Evolutionary conservation across 2,113 vertebrate genomes (phyloP), one percentile per base, ranked within the genome.

Genomic region (Spea bombifrons): DNA sequence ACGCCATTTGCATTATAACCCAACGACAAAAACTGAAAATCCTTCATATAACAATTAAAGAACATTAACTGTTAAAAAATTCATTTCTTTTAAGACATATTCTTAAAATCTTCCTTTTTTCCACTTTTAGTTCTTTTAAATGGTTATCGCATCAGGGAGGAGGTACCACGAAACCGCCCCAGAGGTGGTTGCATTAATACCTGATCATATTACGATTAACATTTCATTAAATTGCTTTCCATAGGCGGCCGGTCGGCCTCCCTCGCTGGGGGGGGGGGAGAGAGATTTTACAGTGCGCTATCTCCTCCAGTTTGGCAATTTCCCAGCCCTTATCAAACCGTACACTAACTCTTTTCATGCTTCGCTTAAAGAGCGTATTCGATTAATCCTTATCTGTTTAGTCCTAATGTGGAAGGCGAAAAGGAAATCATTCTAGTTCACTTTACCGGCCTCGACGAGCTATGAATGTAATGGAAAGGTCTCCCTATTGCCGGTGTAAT

Each of bases 371-470:
- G 50, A 48, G 47, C 8, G 13, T 52, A 71, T 78, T 78, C 68
- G 16, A 78, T 78, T 72, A 78, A 78, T 78, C 2, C 75, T 78
- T 78, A 78, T 78, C 75, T 49, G 30, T 78, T 65, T 61, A 52
- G 47, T 78, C 59, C 49, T 71, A 71, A 47, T 78, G 46, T 59
- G 43, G 61, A 71, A 65, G 48, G 76, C 12, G 71, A 78, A 78
- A 10, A 70, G 76, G 64, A 50, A 76, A 78, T 65, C 47, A 10
- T 65, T 50, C 57, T 43, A 17, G 4, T 52, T 50, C 76, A 50
- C 15, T 4, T 13, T 48, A 30, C 10, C 2, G 17, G 70, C 47
- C 52, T 55, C 30, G n/a, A 0, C 4, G 16, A 53, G 17, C 66
- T 47, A 44, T 43, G 73, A 50, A 61, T 49, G 65, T 43, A 68